Percentiles rank a stretch among this genome's conserved stretches.
Conservation (phyloP, 2,113 vertebrate species). For the Macquaria australasica region DNA sequence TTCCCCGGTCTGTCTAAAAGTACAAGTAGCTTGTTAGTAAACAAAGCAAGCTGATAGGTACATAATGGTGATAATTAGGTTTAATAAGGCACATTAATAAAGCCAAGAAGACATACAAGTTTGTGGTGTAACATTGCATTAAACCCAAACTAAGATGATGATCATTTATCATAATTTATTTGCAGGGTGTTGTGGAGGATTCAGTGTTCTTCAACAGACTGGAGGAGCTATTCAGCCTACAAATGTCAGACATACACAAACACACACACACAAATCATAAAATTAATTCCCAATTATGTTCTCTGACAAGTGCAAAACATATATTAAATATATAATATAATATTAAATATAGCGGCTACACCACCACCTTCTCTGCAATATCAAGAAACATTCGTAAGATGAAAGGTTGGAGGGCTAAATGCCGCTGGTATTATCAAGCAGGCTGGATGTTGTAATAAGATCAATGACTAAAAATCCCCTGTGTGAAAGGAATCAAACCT, state of each 20-base stretch:
- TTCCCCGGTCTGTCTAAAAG: neutral
- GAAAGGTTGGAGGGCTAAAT: neutral
- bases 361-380: too few relatives aligned
- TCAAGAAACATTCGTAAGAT: neutral
- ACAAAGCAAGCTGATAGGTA: neutral
- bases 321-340: neutral
- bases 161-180: neutral
- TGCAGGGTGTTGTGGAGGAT: slow-evolving; percentile 22
- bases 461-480: neutral
- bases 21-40: neutral
- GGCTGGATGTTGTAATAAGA: neutral
- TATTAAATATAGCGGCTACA: neutral
- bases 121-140: neutral
- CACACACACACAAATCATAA: neutral
- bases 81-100: neutral
- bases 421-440: neutral
- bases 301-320: neutral
- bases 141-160: neutral
- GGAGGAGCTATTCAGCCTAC: slow-evolving; percentile 91
- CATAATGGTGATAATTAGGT: neutral
- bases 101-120: neutral
- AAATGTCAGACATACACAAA: slow-evolving; percentile 48
- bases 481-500: neutral
- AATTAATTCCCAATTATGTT: neutral
- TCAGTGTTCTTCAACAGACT: slow-evolving; percentile 87